Evolutionary conservation across 2,797 vertebrate species (phyloP).

Genomic region (Propithecus perrieri): DNA sequence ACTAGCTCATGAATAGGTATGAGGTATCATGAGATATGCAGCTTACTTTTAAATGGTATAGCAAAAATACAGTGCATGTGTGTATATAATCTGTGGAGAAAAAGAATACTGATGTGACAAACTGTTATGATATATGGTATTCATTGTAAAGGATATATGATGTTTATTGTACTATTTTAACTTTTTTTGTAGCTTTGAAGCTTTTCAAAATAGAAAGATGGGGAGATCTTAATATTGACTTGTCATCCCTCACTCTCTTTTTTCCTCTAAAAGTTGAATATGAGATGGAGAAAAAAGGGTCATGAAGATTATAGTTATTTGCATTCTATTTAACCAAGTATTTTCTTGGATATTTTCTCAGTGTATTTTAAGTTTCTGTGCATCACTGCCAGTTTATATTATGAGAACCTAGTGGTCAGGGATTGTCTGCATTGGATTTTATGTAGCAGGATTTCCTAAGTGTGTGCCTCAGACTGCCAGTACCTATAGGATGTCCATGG

Average conservation of each 20-base stretch:
- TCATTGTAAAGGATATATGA: neutral
- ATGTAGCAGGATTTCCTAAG: neutral
- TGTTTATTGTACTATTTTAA: neutral
- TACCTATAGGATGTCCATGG: neutral
- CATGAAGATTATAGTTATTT: neutral
- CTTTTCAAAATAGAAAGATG: conserved; percentile 17
- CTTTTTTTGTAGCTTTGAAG: neutral
- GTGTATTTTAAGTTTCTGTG: neutral
- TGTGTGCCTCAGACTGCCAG: neutral
- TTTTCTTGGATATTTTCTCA: neutral
- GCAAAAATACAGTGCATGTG: neutral
- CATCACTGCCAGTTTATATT: neutral
- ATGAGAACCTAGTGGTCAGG: neutral
- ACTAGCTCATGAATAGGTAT: neutral
- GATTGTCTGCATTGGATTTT: neutral
- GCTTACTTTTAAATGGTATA: neutral
- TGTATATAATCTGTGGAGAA: neutral
- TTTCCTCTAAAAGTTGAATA: neutral
- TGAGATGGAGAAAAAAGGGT: neutral
- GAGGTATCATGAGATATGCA: neutral
- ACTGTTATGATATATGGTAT: neutral
- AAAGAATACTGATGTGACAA: neutral
- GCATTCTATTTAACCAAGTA: neutral
- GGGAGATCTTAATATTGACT: neutral
- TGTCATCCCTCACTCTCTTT: neutral